phyloP scores from a whole-genome alignment of 2,888 invertebrate genomes.

The Drosophila niveifrons region DNA sequence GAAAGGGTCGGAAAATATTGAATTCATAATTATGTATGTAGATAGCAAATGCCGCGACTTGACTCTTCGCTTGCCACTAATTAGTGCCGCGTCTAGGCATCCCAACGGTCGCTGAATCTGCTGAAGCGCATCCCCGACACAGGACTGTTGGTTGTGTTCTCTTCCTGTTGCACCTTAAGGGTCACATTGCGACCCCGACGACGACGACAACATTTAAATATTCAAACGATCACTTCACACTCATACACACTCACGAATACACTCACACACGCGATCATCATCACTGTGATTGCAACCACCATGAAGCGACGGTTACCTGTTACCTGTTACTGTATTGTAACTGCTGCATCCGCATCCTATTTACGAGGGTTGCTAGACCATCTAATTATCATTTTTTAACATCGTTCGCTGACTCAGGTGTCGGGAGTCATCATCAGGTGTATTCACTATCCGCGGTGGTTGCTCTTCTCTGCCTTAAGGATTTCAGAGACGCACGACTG shows the following conservation, averaged over 20 bases:
- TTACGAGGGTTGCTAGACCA: constrained; percentile 73
- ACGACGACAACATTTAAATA: constrained; percentile 70
- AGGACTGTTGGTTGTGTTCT: constrained; percentile 32
- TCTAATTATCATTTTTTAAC: constrained; percentile 75
- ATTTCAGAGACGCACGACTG: constrained; percentile 71
- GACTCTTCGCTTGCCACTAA: constrained; percentile 40
- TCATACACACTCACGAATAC: constrained; percentile 41
- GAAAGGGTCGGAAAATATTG: constrained; percentile 63
- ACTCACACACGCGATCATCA: constrained; percentile 43
- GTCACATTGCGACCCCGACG: constrained; percentile 45
- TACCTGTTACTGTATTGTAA: no score
- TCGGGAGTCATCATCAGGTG: constrained; percentile 71
- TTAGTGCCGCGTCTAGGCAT: constrained; percentile 52
- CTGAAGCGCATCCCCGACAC: constrained; percentile 61
- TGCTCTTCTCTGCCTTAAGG: constrained; percentile 54
- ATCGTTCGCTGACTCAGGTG: constrained; percentile 58
- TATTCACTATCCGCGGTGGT: constrained; percentile 19
- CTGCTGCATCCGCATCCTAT: constrained; percentile 39
- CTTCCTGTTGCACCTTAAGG: constrained; percentile 39
- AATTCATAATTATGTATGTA: constrained; percentile 70
- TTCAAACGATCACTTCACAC: constrained; percentile 78
- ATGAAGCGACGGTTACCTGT: constrained; percentile 17
- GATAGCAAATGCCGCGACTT: constrained; percentile 37
- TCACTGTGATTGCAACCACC: constrained; percentile 75
- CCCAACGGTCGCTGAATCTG: constrained; percentile 45